A percentile compares a stretch with the other conserved stretches of the same genome.
Conservation (phyloP, 1,140 invertebrate species). For the Cydia fagiglandana region DNA sequence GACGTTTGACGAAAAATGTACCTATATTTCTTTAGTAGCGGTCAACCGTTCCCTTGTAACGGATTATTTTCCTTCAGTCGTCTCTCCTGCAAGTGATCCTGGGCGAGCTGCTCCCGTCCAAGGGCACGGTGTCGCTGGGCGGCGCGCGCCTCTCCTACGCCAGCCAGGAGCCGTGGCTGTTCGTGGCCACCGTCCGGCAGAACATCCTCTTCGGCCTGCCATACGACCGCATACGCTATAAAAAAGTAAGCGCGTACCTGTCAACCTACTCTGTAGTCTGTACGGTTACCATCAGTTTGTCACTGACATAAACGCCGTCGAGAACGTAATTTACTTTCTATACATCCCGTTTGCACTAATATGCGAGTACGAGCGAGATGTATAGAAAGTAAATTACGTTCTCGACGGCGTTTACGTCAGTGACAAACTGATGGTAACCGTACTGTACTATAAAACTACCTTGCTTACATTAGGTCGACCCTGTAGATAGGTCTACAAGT, state of each 20-base stretch:
- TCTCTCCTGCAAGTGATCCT: conserved; percentile 87
- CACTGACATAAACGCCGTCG: no score
- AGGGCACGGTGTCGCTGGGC: conserved; percentile 82
- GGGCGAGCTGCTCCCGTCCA: conserved; percentile 82
- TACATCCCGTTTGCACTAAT: no score
- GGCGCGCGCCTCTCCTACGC: conserved; percentile 84
- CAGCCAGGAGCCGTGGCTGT: conserved; percentile 89
- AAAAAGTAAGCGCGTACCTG: conserved; percentile 75
- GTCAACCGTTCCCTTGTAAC: conserved; percentile 45
- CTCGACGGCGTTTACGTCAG: no score
- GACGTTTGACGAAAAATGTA: no score
- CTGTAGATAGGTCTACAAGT: no score
- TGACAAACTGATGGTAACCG: no score
- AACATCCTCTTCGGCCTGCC: conserved; percentile 90
- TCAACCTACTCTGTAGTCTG: background rate
- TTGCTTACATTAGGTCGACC: background rate
- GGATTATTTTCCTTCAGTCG: conserved; percentile 78
- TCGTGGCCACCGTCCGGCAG: conserved; percentile 83
- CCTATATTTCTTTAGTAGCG: no score
- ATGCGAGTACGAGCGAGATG: no score
- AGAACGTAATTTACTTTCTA: no score
- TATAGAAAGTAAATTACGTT: no score
- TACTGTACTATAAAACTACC: background rate
- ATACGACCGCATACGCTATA: conserved; percentile 83
- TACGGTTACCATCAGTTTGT: no score